Conservation (phyloP, 2,888 invertebrate species). For the Lymantria monacha region DNA sequence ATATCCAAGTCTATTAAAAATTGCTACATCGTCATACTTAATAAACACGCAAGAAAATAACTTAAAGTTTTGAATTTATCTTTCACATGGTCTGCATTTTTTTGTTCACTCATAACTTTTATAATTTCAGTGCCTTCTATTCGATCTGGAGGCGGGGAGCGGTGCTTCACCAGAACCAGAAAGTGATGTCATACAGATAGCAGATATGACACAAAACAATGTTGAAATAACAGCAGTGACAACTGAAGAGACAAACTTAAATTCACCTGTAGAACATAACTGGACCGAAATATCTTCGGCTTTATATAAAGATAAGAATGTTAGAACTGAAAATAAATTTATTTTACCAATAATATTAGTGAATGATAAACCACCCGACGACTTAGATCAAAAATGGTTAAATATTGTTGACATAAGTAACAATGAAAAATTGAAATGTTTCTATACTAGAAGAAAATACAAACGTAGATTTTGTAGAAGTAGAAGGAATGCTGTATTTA, state of each 20-base stretch:
- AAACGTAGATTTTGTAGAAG: conserved; percentile 67
- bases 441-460: conserved; percentile 55
- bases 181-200: conserved; percentile 39
- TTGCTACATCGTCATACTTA: too few relatives aligned
- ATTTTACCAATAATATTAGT: conserved; percentile 67
- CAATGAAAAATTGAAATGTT: conserved; percentile 58
- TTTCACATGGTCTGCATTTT: too few relatives aligned
- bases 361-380: conserved; percentile 69
- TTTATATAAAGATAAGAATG: conserved; percentile 43
- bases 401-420: conserved; percentile 55
- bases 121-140: conserved; percentile 48
- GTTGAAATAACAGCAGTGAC: conserved; percentile 53
- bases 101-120: conserved; percentile 7
- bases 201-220: conserved; percentile 51
- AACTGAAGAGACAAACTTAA: conserved; percentile 46
- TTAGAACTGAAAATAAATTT: conserved; percentile 32
- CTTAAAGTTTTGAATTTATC: too few relatives aligned
- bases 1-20: too few relatives aligned
- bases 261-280: conserved; percentile 47
- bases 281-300: conserved; percentile 50
- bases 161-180: conserved; percentile 42
- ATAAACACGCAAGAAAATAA: too few relatives aligned
- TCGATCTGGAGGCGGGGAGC: conserved; percentile 65
- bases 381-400: conserved; percentile 66
- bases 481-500: conserved; percentile 60